These are phyloP conservation scores for Venustoraphidia nigricollis DNA, from an alignment of 2,888 invertebrate genomes.

Conservation along the genomic window DNA sequence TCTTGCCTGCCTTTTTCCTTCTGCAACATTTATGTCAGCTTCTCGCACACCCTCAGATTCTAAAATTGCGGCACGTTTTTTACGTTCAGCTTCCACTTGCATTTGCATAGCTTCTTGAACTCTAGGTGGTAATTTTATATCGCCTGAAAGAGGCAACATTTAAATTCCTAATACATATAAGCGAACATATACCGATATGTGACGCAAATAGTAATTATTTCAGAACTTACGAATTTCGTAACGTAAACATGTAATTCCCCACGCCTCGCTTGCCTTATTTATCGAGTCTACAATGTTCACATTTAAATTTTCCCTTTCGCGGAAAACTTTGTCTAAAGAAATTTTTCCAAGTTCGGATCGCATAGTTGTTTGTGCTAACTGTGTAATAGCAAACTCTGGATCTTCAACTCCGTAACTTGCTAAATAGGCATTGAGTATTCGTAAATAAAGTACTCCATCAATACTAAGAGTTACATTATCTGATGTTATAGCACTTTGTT, in stretches of 20 bases:
- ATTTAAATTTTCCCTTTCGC: slow-evolving; percentile 91
- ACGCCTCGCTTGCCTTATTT: slow-evolving; percentile 94
- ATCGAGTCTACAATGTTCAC: slow-evolving; percentile 89
- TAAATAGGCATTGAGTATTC: slow-evolving; percentile 85
- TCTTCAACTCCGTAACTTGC: slow-evolving; percentile 97
- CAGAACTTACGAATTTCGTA: slow-evolving; percentile 74
- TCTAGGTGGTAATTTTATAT: slow-evolving; percentile 75
- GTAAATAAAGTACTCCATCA: slow-evolving; percentile 92
- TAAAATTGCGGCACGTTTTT: slow-evolving; percentile 89
- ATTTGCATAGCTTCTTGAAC: slow-evolving; percentile 99
- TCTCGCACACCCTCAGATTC: slow-evolving; percentile 90
- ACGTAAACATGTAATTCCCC: slow-evolving; percentile 94
- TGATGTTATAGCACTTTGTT: slow-evolving; percentile 94
- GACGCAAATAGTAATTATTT: slow-evolving; percentile 6
- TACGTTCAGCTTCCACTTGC: slow-evolving; percentile 98
- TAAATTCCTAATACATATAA: too few species aligned
- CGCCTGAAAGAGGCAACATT: slow-evolving; percentile 37
- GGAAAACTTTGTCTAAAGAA: slow-evolving; percentile 87
- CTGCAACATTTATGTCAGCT: slow-evolving; percentile 93
- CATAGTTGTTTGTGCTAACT: slow-evolving; percentile 99
- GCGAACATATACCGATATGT: not conserved
- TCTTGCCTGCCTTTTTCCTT: slow-evolving; percentile 81
- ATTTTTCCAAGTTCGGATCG: slow-evolving; percentile 97
- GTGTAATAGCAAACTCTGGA: slow-evolving; percentile 97
- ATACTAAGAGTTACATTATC: slow-evolving; percentile 95